These are phyloP conservation scores for Neomonachus schauinslandi DNA, from an alignment of 2,113 vertebrate genomes.

Conservation along the genomic window DNA sequence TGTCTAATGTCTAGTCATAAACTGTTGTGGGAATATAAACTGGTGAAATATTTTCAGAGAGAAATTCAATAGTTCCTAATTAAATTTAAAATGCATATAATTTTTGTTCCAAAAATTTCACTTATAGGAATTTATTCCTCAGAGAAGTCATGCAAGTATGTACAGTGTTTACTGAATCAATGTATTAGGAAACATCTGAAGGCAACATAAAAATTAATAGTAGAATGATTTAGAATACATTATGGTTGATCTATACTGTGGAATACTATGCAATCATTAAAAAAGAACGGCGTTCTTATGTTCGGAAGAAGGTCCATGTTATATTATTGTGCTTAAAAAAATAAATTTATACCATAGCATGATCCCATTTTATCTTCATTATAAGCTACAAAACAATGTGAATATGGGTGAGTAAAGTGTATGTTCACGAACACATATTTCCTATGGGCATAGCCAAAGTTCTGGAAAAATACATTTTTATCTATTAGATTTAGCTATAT, in stretches of 20 bases:
- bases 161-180: slow-evolving; percentile 25
- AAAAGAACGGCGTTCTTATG: neutral
- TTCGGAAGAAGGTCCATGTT: neutral
- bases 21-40: slow-evolving; percentile 57
- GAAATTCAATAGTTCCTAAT: slow-evolving; percentile 64
- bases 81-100: slow-evolving; percentile 60
- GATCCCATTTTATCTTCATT: slow-evolving; percentile 20
- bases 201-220: slow-evolving; percentile 37
- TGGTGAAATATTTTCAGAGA: slow-evolving; percentile 39
- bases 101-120: slow-evolving; percentile 60
- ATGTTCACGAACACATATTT: neutral
- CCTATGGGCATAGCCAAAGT: neutral
- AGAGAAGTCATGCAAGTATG: slow-evolving; percentile 9
- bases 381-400: neutral
- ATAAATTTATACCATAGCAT: neutral
- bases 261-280: neutral
- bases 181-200: neutral
- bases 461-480: neutral
- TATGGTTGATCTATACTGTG: neutral
- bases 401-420: neutral
- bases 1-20: slow-evolving; percentile 59
- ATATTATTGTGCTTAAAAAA: neutral
- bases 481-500: neutral
- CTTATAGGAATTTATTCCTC: slow-evolving; percentile 22
- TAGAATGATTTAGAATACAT: neutral